Conservation (phyloP, 2,888 invertebrate genomes). For the Nipponacmea schrenckii region DNA sequence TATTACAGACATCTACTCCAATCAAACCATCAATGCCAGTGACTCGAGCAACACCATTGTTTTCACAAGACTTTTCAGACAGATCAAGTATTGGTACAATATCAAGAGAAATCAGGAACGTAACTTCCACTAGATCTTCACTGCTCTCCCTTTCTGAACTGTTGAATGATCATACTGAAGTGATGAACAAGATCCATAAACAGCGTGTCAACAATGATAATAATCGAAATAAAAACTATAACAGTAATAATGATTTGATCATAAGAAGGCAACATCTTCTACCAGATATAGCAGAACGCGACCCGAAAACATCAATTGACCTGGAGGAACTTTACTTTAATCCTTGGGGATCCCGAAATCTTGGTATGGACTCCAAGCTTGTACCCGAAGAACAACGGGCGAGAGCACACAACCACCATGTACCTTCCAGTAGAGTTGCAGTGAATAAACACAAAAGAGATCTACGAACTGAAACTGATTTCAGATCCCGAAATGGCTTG, state of each 20-base stretch:
- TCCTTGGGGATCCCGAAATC: conserved; percentile 16
- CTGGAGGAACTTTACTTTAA: conserved; percentile 5
- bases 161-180: background rate
- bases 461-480: conserved; percentile 13
- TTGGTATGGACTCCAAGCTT: conserved; percentile 4
- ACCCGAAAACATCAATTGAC: background rate
- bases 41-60: background rate
- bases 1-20: background rate
- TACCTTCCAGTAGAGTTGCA: conserved; percentile 11
- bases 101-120: background rate
- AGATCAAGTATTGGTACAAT: background rate
- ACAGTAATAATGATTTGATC: background rate
- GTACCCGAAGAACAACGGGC: background rate
- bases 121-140: background rate
- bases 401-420: background rate
- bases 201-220: background rate
- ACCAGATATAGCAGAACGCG: background rate
- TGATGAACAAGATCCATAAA: background rate
- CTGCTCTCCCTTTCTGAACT: background rate
- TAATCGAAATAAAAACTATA: background rate
- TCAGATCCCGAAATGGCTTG: conserved; percentile 16
- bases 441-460: background rate
- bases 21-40: background rate
- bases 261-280: background rate
- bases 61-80: background rate